Percentiles rank a stretch among this genome's conserved stretches.
Conservation (phyloP, 2,113 vertebrate species). For the Salvelinus alpinus region DNA sequence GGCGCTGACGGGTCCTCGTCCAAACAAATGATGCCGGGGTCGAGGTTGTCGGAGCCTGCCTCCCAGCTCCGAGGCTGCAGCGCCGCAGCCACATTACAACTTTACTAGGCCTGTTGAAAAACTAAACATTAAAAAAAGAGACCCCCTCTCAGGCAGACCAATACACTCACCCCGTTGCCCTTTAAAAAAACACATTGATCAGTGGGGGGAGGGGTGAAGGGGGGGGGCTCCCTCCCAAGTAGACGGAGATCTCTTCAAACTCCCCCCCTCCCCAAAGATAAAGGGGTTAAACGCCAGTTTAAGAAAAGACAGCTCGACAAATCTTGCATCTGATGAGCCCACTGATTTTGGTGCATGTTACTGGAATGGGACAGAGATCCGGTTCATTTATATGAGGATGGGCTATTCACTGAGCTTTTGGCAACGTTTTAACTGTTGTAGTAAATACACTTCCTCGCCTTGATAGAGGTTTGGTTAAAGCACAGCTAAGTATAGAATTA, state of each 20-base stretch:
- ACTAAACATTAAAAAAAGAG: slow-evolving; percentile 54
- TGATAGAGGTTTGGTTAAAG: slow-evolving; percentile 9
- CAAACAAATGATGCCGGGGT: slow-evolving; percentile 79
- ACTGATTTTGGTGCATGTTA: too few relatives aligned
- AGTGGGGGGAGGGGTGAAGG: slow-evolving; percentile 41
- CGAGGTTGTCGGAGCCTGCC: slow-evolving; percentile 71
- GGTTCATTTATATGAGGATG: too few relatives aligned
- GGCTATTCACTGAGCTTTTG: too few relatives aligned
- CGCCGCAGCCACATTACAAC: slow-evolving; percentile 30
- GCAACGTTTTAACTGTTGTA: not conserved
- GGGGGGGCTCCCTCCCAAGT: slow-evolving; percentile 48
- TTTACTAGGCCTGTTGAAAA: slow-evolving; percentile 24
- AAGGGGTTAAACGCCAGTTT: slow-evolving; percentile 50
- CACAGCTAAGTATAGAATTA: slow-evolving; percentile 52
- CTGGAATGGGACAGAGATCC: too few relatives aligned
- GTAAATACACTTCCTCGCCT: slow-evolving; percentile 27
- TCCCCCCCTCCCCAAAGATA: slow-evolving; percentile 33
- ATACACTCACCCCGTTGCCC: not conserved
- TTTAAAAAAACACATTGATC: slow-evolving; percentile 68
- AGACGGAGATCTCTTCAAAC: slow-evolving; percentile 58
- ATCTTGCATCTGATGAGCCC: slow-evolving; percentile 7
- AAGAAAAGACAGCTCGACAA: slow-evolving; percentile 41
- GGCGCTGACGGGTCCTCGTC: slow-evolving; percentile 75
- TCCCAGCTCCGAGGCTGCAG: slow-evolving; percentile 64
- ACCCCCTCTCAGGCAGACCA: slow-evolving; percentile 51